Conservation (phyloP, 1,140 invertebrate species). For the Drosophila subpulchrella region DNA sequence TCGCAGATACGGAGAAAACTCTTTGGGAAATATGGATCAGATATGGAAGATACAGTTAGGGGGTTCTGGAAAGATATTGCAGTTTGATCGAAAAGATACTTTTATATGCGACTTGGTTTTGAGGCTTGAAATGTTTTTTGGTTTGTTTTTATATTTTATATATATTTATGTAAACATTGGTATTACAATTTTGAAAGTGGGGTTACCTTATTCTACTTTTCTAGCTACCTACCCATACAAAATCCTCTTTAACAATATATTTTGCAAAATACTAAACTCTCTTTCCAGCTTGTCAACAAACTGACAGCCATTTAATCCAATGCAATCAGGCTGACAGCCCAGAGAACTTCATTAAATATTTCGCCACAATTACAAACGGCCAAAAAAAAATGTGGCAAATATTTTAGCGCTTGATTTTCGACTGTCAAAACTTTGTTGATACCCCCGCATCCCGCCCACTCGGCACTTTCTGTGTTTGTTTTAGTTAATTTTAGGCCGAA, state of each 20-base stretch:
- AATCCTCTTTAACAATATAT: background rate
- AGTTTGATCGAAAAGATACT: conserved; percentile 7
- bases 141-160: no score
- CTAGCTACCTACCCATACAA: no score
- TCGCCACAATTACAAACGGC: conserved; percentile 60
- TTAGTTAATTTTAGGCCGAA: conserved; percentile 65
- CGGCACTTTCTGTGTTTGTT: conserved; percentile 50
- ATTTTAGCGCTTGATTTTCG: conserved; percentile 62
- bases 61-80: conserved; percentile 12
- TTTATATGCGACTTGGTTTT: background rate
- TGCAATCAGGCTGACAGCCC: conserved; percentile 48
- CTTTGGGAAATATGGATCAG: conserved; percentile 33
- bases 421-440: conserved; percentile 71
- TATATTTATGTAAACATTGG: no score
- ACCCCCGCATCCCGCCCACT: background rate
- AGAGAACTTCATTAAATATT: conserved; percentile 74
- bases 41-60: conserved; percentile 26
- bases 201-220: no score
- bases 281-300: conserved; percentile 11
- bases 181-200: no score
- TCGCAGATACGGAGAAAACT: conserved; percentile 9
- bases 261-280: background rate
- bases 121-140: no score
- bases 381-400: conserved; percentile 43
- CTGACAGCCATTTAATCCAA: conserved; percentile 63